Conservation (phyloP, 2,113 vertebrate genomes). For the Nothoprocta pentlandii region DNA sequence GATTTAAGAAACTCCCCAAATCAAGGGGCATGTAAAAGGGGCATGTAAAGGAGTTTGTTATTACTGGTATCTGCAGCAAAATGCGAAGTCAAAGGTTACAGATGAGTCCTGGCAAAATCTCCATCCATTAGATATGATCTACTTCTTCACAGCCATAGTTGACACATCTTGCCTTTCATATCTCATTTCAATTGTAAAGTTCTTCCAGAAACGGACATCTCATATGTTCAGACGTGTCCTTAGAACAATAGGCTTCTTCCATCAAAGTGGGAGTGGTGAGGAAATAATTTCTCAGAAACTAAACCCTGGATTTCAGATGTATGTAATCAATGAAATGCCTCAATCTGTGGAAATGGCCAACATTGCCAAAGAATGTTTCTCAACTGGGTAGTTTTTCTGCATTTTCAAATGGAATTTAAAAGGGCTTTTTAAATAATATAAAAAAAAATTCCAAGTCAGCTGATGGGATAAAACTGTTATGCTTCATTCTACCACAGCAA, state of each 20-base stretch:
- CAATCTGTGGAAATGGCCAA: background rate
- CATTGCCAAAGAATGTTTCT: conserved; percentile 9
- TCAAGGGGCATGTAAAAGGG: background rate
- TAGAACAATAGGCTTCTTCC: conserved; percentile 55
- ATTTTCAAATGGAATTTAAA: background rate
- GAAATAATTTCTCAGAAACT: conserved; percentile 57
- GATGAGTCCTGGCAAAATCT: conserved; percentile 45
- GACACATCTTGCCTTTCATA: conserved; percentile 42
- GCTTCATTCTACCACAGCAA: background rate
- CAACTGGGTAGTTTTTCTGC: background rate
- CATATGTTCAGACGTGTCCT: conserved; percentile 36
- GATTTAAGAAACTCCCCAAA: background rate
- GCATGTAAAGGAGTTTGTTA: background rate
- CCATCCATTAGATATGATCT: conserved; percentile 27
- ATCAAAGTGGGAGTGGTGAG: conserved; percentile 34
- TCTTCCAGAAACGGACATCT: conserved; percentile 52
- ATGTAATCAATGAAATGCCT: conserved; percentile 47
- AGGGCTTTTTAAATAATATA: background rate
- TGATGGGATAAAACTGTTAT: background rate
- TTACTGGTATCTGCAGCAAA: background rate
- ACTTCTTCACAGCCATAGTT: conserved; percentile 38
- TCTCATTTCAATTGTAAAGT: conserved; percentile 37
- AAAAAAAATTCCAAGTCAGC: background rate
- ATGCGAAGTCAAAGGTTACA: background rate
- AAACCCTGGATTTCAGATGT: conserved; percentile 66